Percentiles rank a stretch among this genome's conserved stretches.
Evolutionary conservation across 2,888 invertebrate species (phyloP).

Genomic region (Ferrisia virgata): DNA sequence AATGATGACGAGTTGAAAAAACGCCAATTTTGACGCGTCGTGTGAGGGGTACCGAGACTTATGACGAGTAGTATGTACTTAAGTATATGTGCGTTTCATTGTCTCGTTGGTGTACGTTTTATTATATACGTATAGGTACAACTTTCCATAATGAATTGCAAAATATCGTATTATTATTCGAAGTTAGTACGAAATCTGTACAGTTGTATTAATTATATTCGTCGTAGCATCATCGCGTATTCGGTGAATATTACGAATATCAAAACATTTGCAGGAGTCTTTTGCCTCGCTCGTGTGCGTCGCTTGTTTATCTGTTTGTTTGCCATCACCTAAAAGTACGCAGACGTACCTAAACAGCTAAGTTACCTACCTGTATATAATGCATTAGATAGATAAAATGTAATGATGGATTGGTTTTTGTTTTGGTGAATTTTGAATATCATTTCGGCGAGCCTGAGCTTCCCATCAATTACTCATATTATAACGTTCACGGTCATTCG

Average conservation of each 20-base stretch:
- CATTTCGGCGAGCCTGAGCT: no score
- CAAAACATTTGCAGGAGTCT: no score
- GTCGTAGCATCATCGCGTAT: neutral
- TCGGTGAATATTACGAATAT: neutral
- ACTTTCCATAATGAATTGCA: conserved; percentile 16
- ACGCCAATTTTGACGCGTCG: no score
- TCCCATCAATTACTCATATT: neutral
- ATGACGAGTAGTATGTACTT: neutral
- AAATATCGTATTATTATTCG: conserved; percentile 9
- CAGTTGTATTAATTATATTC: neutral
- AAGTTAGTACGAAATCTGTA: neutral
- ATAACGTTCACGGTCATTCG: neutral
- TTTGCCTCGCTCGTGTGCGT: no score
- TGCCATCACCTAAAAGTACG: no score
- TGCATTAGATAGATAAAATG: no score
- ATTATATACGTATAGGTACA: neutral
- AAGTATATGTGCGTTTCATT: neutral
- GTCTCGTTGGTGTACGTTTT: neutral
- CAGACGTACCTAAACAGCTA: no score
- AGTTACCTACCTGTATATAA: no score
- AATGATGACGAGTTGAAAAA: no score
- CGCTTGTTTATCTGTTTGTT: no score
- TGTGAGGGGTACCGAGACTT: no score
- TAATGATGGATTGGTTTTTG: neutral
- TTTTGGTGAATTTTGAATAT: neutral